These are phyloP conservation scores for Loripinus fragilis DNA, from an alignment of 2,888 invertebrate species.

Conservation along the genomic window DNA sequence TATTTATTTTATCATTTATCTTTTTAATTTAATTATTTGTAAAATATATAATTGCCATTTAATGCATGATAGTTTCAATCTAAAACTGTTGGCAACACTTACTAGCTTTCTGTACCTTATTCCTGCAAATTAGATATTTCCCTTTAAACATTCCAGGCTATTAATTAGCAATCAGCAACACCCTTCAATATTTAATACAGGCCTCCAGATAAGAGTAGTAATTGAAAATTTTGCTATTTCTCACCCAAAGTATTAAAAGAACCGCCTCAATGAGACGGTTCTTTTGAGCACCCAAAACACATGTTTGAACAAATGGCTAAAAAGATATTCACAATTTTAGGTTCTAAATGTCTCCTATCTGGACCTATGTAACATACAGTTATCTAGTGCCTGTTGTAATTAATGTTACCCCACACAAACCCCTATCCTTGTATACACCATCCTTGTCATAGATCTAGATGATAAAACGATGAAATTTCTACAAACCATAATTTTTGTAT, in stretches of 20 bases:
- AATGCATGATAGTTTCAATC: conserved; percentile 15
- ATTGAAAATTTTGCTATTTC: no score
- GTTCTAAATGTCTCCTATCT: no score
- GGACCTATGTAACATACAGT: no score
- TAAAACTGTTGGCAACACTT: conserved; percentile 18
- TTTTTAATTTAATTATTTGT: conserved; percentile 5
- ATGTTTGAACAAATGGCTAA: no score
- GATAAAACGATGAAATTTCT: no score
- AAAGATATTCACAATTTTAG: no score
- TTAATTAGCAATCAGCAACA: conserved; percentile 14
- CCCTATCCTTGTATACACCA: conserved; percentile 18
- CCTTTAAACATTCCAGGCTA: conserved; percentile 6
- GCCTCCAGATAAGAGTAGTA: no score
- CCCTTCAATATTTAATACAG: conserved; percentile 18
- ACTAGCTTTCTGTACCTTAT: conserved; percentile 2
- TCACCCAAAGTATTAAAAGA: no score
- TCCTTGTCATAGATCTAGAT: no score
- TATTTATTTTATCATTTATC: conserved; percentile 1
- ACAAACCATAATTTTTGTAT: no score
- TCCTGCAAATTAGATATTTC: conserved; percentile 4
- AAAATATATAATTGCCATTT: conserved; percentile 3
- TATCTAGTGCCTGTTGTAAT: conserved; percentile 12
- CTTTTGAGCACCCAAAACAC: no score
- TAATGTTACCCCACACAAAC: background rate
- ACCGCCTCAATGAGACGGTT: no score